Percentiles rank a stretch among this genome's conserved stretches.
Evolutionary conservation across 2,888 invertebrate genomes (phyloP).

Genomic region (Ophioninae sp.): DNA sequence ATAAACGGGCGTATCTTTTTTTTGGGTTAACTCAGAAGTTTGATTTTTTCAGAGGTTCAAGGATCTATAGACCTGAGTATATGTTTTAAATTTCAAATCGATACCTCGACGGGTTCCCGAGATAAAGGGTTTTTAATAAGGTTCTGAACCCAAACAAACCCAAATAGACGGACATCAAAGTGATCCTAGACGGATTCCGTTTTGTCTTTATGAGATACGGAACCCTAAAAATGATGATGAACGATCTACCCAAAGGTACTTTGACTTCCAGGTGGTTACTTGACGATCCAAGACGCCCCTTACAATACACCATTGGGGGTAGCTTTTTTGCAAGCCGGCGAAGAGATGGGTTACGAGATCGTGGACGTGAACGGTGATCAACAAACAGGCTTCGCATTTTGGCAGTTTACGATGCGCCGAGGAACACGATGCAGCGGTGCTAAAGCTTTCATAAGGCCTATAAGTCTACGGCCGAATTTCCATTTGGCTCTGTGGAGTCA

Average conservation of each 20-base stretch:
- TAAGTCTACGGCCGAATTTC: conserved; percentile 89
- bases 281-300: conserved; percentile 89
- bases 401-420: conserved; percentile 93
- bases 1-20: too few species aligned
- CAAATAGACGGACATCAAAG: too few species aligned
- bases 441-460: conserved; percentile 92
- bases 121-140: too few species aligned
- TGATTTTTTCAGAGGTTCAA: too few species aligned
- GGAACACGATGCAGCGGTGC: conserved; percentile 92
- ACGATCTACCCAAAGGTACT: background rate
- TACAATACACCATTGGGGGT: conserved; percentile 92
- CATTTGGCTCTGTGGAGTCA: conserved; percentile 91
- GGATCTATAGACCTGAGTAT: too few species aligned
- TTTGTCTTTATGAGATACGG: too few species aligned
- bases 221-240: background rate
- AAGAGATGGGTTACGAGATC: conserved; percentile 95
- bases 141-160: too few species aligned
- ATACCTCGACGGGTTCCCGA: too few species aligned
- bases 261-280: conserved; percentile 86
- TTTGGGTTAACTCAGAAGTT: too few species aligned
- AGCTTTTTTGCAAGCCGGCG: conserved; percentile 93
- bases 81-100: too few species aligned
- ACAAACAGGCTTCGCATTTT: conserved; percentile 93
- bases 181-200: too few species aligned
- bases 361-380: conserved; percentile 92